Conservation (phyloP, 1,140 invertebrate species). For the Cydia strobilella region DNA sequence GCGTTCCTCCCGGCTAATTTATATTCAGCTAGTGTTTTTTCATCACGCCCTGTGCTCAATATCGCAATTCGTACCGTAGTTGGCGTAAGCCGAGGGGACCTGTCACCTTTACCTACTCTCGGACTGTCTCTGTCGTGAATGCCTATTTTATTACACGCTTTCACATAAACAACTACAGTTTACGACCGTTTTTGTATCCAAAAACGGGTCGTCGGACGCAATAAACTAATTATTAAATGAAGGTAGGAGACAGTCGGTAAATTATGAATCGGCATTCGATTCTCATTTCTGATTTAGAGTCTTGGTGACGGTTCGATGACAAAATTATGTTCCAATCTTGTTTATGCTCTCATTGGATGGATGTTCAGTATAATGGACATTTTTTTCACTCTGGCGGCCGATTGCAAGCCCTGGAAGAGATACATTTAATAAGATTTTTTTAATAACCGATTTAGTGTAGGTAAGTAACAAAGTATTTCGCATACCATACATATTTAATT, state of each 20-base stretch:
- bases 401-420: not conserved
- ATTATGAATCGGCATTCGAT: constrained; percentile 50
- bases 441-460: not conserved
- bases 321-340: constrained; percentile 60
- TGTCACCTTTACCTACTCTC: constrained; percentile 65
- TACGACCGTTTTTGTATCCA: constrained; percentile 55
- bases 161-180: constrained; percentile 63
- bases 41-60: constrained; percentile 78
- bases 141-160: constrained; percentile 62
- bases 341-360: constrained; percentile 51
- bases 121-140: constrained; percentile 57
- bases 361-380: constrained; percentile 51
- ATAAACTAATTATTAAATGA: constrained; percentile 55
- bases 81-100: constrained; percentile 72
- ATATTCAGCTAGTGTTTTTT: constrained; percentile 80
- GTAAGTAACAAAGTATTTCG: not conserved
- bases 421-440: not conserved
- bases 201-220: constrained; percentile 46
- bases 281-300: constrained; percentile 49
- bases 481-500: too few species aligned
- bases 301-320: constrained; percentile 48
- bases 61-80: constrained; percentile 79
- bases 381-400: constrained; percentile 44
- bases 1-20: constrained; percentile 75
- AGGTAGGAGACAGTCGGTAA: constrained; percentile 38